phyloP scores from a whole-genome alignment of 2,888 invertebrate species.

The Muschampia staudingeri region DNA sequence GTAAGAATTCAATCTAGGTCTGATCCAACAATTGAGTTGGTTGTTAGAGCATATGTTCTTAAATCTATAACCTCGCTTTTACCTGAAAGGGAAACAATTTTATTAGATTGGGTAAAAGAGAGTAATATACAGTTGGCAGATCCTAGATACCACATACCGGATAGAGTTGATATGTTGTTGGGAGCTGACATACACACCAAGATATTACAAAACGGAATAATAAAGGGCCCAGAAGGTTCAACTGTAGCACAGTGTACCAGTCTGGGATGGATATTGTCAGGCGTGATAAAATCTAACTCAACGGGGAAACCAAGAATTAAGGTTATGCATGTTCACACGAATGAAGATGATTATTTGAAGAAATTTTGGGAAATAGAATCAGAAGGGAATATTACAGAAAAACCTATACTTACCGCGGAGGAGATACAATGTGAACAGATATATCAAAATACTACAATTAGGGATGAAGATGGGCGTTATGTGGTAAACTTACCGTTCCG shows the following conservation, averaged over 20 bases:
- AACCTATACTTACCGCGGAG: background rate
- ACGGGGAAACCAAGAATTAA: background rate
- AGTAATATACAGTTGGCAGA: background rate
- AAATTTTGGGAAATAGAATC: slow-evolving; percentile 10
- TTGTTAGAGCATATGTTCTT: background rate
- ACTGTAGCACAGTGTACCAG: background rate
- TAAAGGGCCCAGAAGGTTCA: background rate
- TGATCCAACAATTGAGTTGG: background rate
- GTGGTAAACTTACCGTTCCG: background rate
- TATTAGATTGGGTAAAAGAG: background rate
- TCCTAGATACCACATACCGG: slow-evolving; percentile 8
- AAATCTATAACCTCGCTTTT: background rate
- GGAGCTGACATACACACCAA: background rate
- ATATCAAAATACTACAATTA: background rate
- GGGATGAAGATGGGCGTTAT: background rate
- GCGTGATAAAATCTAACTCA: background rate
- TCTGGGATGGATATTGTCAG: slow-evolving; percentile 5
- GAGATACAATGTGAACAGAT: slow-evolving; percentile 5
- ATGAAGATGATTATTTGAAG: background rate
- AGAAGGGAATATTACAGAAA: background rate
- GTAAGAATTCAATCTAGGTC: background rate
- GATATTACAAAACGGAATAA: background rate
- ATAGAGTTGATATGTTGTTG: background rate
- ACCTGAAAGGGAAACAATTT: background rate
- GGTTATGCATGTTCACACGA: slow-evolving; percentile 3